Base-by-base conservation (phyloP, 2,113 vertebrate genomes). In the Meriones unguiculatus region DNA sequence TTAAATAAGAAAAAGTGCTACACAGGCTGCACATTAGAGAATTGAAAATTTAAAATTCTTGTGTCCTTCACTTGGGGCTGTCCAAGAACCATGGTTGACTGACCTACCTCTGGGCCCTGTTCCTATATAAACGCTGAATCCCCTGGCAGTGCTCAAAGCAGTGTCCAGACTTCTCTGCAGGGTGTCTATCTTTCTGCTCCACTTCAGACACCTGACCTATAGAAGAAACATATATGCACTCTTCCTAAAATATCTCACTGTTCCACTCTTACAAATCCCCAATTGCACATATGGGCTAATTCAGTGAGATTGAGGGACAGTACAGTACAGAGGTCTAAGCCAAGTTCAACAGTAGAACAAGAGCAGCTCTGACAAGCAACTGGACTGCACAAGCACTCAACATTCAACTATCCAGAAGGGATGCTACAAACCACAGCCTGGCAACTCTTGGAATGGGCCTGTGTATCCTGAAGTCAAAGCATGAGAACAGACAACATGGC, bases 21-120 rank as follows among this genome's bases (percentile, higher is more conserved):
- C 18, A 41, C 67, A 92, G 95, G 46, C 54, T 90, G 4, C 5
- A 30, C 35, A 86, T 28, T 35, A 4, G n/a, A 82, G 59, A 77
- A 92, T 88, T 75, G 87, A 95, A 50, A 85, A 89, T 64, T 78
- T 64, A 89, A 20, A 32, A 70, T 54, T 89, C 69, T 62, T n/a
- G 1, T 46, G 20, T 82, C 52, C 72, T 10, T 89, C 25, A 64
- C 62, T n/a, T 73, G 67, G 57, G 91, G 59, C 52, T 65, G 59
- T 30, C 54, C 22, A 15, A 57, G 87, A 78, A n/a, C 70, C 32
- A 28, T 6, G 11, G 67, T 28, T n/a, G 4, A 25, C 7, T 17
- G 9, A 4, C 35, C 57, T 15, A 54, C 35, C 35, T 18, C n/a
- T 57, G 46, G 52, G 57, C 4, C 28, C 46, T 14, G 1, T 14